These are phyloP conservation scores for Montipora capricornis DNA, from an alignment of 64 coral and sea anemone species.

Conservation along the genomic window DNA sequence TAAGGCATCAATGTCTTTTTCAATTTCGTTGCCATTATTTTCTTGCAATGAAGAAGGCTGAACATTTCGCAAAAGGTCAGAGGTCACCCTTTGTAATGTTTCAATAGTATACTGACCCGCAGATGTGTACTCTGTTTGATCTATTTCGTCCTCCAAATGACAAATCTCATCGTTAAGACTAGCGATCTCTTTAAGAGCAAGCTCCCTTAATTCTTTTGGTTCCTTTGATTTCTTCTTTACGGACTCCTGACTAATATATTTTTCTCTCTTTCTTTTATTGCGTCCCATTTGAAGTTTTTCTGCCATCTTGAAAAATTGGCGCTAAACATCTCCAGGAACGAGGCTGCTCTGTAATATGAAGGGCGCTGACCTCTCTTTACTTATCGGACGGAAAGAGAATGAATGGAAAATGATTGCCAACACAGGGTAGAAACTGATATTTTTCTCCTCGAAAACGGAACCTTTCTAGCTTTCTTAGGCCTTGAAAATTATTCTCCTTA, in stretches of 20 bases:
- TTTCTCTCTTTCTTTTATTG: not conserved
- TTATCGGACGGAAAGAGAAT: not conserved
- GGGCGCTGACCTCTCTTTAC: not conserved
- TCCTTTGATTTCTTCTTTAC: slow-evolving; percentile 40
- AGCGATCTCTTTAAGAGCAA: slow-evolving; percentile 51
- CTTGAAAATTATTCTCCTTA: not conserved
- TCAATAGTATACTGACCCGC: slow-evolving; percentile 47
- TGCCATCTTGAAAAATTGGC: slow-evolving; percentile 32
- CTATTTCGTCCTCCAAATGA: slow-evolving; percentile 71
- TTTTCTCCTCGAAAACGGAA: not conserved
- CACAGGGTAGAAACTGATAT: not conserved
- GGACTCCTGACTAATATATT: slow-evolving; percentile 5
- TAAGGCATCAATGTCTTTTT: too few relatives aligned
- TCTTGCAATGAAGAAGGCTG: too few relatives aligned
- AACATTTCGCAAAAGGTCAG: not conserved
- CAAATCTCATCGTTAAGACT: slow-evolving; percentile 69
- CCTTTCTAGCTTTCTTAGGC: not conserved
- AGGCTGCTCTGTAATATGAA: not conserved
- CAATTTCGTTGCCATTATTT: too few relatives aligned
- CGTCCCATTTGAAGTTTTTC: not conserved
- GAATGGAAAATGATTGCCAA: not conserved
- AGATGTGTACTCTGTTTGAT: slow-evolving; percentile 40
- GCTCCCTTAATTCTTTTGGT: slow-evolving; percentile 43
- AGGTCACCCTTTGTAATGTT: slow-evolving; percentile 33
- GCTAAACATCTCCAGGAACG: not conserved